Base-by-base conservation (phyloP, 2,888 invertebrate species). In the Masnerella sp. region DNA sequence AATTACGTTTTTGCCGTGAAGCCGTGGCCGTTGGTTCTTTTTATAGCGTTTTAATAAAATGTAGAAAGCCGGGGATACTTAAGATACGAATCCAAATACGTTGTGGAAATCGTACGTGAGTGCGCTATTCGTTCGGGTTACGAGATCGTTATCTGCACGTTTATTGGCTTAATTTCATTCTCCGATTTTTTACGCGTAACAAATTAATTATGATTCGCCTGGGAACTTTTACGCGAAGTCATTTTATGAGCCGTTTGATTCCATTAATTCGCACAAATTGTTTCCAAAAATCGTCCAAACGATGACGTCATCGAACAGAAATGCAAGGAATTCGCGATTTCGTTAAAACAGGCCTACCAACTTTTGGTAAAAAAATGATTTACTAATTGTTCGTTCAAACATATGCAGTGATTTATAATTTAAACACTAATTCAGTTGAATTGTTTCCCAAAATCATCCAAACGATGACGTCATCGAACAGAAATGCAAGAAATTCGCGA, bases 121-220 rank as follows among this genome's bases (percentile, higher is more conserved):
- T 14, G 38, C 14, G 17, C 20, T 34, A 47, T 38, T 40, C 11
- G 5, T 25, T 28, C 59, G 47, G 18, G 38, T 59, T 59, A 38
- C 34, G 40, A 42, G 45, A 65, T 56, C 20, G 45, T 47, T 47
- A 54, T 65, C 64, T 25, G 34, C 17, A 15, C 28, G 32, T 54
- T 65, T 52, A 45, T 64, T 36, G 11, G 54, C 45, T 52, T 12
- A 22, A 54, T 54, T 54, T 32, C 43, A 65, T 20, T 38, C 30
- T 45, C 36, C 28, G 32, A 36, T 20, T 34, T 49, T 67, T 65
- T 43, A 8, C 20, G 14, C 22, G 38, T 32, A 12, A 52, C 36
- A 54, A 38, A 67, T 58, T 58, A 32, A 40, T 58, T 49, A 42
- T 11, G 32, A 40, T 25, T 40, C 34, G 49, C 30, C 22, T 18